Percentiles rank a stretch among this genome's conserved stretches.
Evolutionary conservation across 2,113 vertebrate species (phyloP).

Genomic region (Okapia johnstoni): DNA sequence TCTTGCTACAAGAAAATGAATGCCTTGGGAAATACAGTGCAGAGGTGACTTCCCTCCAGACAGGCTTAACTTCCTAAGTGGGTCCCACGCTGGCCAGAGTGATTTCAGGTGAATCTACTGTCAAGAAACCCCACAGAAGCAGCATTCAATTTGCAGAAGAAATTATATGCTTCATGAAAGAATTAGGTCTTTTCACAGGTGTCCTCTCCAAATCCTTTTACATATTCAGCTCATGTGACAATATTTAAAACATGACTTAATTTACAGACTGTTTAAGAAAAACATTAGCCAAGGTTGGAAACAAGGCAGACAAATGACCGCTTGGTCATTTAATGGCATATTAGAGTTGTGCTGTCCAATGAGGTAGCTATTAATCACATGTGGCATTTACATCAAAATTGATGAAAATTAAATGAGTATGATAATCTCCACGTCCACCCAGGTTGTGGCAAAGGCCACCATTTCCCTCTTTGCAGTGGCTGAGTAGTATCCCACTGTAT

Average conservation of each 20-base stretch:
- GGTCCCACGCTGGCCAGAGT: not conserved
- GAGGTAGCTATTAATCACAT: not conserved
- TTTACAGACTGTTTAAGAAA: not conserved
- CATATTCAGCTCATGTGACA: not conserved
- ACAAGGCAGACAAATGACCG: not conserved
- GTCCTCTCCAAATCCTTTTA: not conserved
- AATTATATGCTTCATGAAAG: not conserved
- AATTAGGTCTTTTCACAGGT: not conserved
- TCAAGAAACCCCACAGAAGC: not conserved
- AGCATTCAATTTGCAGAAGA: not conserved
- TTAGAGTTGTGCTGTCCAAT: not conserved
- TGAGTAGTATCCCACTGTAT: not conserved
- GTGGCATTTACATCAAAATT: not conserved
- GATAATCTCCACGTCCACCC: not conserved
- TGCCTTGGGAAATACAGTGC: conserved; percentile 60
- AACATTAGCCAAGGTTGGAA: not conserved
- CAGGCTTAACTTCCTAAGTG: not conserved
- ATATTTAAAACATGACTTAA: not conserved
- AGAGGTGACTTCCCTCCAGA: conserved; percentile 25
- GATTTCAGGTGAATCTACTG: not conserved
- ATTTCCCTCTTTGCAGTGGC: not conserved
- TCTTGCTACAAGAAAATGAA: conserved; percentile 62
- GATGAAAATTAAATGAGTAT: not conserved
- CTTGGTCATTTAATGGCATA: not conserved
- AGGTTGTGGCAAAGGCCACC: not conserved